Base-by-base conservation (phyloP, 2,113 vertebrate species). In the Glaucomys volans region DNA sequence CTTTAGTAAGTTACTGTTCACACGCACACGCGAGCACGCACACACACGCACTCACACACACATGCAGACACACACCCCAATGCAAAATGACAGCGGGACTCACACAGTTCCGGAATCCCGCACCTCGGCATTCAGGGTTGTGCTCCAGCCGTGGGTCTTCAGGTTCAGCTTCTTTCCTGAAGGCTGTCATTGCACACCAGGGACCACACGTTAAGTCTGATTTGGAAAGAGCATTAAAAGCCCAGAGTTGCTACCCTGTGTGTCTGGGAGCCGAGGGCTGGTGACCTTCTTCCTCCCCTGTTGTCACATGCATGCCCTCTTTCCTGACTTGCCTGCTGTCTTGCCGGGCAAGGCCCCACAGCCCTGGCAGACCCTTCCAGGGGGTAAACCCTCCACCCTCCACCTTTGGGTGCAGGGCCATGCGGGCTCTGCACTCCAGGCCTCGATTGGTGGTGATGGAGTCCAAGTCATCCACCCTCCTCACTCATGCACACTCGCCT, bases 391-490 rank as follows among this genome's bases (percentile, higher is more conserved):
- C 16, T 1, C 44, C 85, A 6, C 22, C 67, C 17, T 14, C 35
- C 2, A 0, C 28, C 44, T 30, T 2, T 83, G 18, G 47, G 47
- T n/a, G 44, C 24, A 62, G 75, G 40, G 22, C 59, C 32, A 22
- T 40, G 42, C 12, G 0, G 5, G 4, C 14, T 26, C 37, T 3
- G 1, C 11, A 17, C 6, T 2, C 14, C 13, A 20, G 12, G 64
- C 24, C 52, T 17, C 24, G 44, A 13, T 54, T 2, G 32, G 24
- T 64, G 10, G 64, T 17, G 14, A 5, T 24, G 4, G 35, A 16
- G 1, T 28, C 18, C 1, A 5, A 16, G 54, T 64, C 71, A n/a
- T n/a, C n/a, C n/a, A n/a, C n/a, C n/a, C n/a, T n/a, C n/a, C n/a
- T n/a, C n/a, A n/a, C n/a, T n/a, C n/a, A n/a, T n/a, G n/a, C n/a